phyloP scores from a whole-genome alignment of 53 echinoderm and acorn worm genomes.

The Arbacia lixula region DNA sequence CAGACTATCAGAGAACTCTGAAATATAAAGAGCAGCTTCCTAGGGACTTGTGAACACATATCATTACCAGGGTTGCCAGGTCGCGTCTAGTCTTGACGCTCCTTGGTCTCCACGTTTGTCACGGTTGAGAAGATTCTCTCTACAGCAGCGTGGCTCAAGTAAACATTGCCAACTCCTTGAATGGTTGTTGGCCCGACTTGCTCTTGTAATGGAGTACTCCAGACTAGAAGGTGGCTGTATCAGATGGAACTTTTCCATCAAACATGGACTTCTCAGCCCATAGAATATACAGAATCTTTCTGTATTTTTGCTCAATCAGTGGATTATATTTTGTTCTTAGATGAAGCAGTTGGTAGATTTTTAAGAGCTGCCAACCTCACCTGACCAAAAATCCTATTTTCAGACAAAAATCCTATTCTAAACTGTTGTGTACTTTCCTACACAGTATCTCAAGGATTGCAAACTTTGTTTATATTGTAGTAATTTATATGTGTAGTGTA shows the following conservation, averaged over 20 bases:
- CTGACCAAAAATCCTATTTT: too few relatives aligned
- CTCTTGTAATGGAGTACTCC: constrained; percentile 7
- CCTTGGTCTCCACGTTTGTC: not conserved
- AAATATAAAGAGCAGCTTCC: too few relatives aligned
- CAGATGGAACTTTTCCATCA: constrained; percentile 3
- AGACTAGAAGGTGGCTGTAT: not conserved
- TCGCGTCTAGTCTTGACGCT: too few relatives aligned
- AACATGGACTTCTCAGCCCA: not conserved
- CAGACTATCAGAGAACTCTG: too few relatives aligned
- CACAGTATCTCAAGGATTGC: too few relatives aligned
- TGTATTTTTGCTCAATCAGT: not conserved
- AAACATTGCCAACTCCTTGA: not conserved
- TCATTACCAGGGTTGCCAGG: too few relatives aligned
- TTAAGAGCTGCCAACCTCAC: too few relatives aligned
- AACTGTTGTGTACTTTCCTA: too few relatives aligned
- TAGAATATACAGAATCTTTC: not conserved
- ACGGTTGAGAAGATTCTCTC: not conserved
- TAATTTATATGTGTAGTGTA: too few relatives aligned
- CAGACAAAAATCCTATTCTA: too few relatives aligned
- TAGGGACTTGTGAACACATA: too few relatives aligned
- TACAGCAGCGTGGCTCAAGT: not conserved
- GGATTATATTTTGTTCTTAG: not conserved
- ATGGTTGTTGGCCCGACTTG: constrained; percentile 2
- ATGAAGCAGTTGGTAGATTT: not conserved
- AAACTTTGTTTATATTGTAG: too few relatives aligned